A percentile compares a stretch with the other conserved stretches of the same genome.
Conservation (phyloP, 2,113 vertebrate species). For the Reinhardtius hippoglossoides region DNA sequence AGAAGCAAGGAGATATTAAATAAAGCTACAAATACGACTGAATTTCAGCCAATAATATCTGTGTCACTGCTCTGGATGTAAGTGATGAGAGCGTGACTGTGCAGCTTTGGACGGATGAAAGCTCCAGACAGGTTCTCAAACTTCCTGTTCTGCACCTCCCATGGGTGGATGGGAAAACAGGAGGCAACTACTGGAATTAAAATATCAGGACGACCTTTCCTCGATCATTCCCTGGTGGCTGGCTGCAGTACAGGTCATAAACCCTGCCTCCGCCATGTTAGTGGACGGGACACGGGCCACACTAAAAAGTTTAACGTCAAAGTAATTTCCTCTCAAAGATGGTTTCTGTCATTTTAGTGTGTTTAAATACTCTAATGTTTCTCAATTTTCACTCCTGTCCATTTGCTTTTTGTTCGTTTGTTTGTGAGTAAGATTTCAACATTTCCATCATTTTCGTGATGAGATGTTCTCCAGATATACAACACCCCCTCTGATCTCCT, state of each 20-base stretch:
- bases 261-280: background rate
- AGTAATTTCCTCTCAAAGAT: too few species aligned
- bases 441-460: background rate
- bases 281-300: background rate
- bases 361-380: too few species aligned
- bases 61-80: conserved; percentile 10
- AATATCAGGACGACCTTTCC: background rate
- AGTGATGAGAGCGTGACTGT: conserved; percentile 8
- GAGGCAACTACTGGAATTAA: conserved; percentile 2
- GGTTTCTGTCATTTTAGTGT: too few species aligned
- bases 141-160: conserved; percentile 42
- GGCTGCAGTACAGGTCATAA: too few species aligned
- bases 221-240: too few species aligned
- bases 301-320: background rate
- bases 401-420: too few species aligned
- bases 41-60: background rate
- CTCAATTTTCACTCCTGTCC: too few species aligned
- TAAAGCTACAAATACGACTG: background rate
- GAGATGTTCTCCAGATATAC: conserved; percentile 50
- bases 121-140: conserved; percentile 23
- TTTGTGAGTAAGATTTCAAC: too few species aligned
- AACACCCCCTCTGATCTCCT: conserved; percentile 27
- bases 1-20: background rate
- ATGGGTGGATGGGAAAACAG: conserved; percentile 12
- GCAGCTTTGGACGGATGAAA: conserved; percentile 23